Conservation (phyloP, 2,888 invertebrate genomes). For the Itoplectis maculator region DNA sequence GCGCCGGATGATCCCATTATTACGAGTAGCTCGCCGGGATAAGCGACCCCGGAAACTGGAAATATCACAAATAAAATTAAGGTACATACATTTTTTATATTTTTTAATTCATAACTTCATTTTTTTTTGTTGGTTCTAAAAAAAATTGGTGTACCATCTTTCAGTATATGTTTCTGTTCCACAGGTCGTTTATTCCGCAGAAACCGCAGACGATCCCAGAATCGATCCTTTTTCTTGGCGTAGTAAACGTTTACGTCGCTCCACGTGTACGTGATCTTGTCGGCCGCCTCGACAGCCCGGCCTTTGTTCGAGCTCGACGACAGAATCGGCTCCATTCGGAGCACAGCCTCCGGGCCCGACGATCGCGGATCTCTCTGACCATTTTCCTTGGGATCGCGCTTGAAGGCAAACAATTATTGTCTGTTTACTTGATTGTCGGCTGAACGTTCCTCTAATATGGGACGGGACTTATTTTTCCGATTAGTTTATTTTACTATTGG, state of each 20-base stretch:
- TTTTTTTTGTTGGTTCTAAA: too few species aligned
- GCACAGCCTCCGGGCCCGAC: conserved; percentile 62
- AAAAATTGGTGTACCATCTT: conserved; percentile 87
- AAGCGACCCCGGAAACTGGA: conserved; percentile 94
- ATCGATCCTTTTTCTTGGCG: conserved; percentile 85
- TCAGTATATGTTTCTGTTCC: conserved; percentile 88
- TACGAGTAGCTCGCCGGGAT: conserved; percentile 94
- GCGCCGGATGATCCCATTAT: conserved; percentile 97
- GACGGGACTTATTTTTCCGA: too few species aligned
- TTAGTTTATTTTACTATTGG: too few species aligned
- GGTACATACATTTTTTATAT: neutral
- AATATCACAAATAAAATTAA: too few species aligned
- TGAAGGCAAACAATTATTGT: neutral
- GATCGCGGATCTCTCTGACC: conserved; percentile 49
- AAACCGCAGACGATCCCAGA: conserved; percentile 71
- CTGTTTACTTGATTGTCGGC: conserved; percentile 14
- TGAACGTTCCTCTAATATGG: neutral
- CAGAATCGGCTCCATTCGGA: conserved; percentile 73
- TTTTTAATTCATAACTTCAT: too few species aligned
- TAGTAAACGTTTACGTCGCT: conserved; percentile 91
- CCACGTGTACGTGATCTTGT: conserved; percentile 91
- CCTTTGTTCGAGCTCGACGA: conserved; percentile 57
- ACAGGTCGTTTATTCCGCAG: conserved; percentile 71
- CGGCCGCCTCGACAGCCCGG: conserved; percentile 53
- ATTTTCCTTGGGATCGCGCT: conserved; percentile 67